These are phyloP conservation scores for Drosophila quinaria DNA, from an alignment of 2,888 invertebrate species.

Conservation along the genomic window DNA sequence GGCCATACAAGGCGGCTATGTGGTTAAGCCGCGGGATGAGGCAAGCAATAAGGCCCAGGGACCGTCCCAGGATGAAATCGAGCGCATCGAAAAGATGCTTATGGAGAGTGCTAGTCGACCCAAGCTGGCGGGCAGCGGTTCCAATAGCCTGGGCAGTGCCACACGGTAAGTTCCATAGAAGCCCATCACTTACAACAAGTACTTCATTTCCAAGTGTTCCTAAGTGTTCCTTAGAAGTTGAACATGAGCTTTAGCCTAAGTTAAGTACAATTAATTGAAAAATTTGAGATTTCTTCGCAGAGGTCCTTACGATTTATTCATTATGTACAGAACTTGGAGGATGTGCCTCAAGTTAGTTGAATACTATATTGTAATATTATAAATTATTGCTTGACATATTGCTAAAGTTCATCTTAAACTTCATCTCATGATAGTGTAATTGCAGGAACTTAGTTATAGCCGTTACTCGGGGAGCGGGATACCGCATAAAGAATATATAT, in stretches of 20 bases:
- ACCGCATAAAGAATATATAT: too few species aligned
- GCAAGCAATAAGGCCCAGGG: slow-evolving; percentile 89
- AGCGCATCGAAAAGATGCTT: slow-evolving; percentile 87
- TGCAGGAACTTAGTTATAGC: not conserved
- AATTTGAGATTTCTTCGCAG: slow-evolving; percentile 68
- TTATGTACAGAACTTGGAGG: slow-evolving; percentile 82
- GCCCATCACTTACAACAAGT: too few species aligned
- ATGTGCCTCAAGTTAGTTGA: slow-evolving; percentile 81
- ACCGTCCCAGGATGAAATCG: slow-evolving; percentile 87
- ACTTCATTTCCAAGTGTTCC: not conserved
- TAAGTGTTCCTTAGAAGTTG: not conserved
- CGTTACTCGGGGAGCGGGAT: not conserved
- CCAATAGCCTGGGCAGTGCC: slow-evolving; percentile 86
- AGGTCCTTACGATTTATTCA: slow-evolving; percentile 77
- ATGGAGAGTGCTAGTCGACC: slow-evolving; percentile 84
- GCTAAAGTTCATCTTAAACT: slow-evolving; percentile 65
- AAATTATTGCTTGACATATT: slow-evolving; percentile 42
- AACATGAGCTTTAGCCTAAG: slow-evolving; percentile 58
- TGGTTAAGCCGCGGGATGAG: slow-evolving; percentile 89
- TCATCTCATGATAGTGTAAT: not conserved
- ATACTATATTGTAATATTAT: slow-evolving; percentile 3
- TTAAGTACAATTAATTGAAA: slow-evolving; percentile 17
- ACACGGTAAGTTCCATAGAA: slow-evolving; percentile 79
- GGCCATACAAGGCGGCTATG: slow-evolving; percentile 88
- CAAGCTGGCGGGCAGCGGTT: slow-evolving; percentile 85